Conservation (phyloP, 2,113 vertebrate species). For the Gopherus evgoodei region DNA sequence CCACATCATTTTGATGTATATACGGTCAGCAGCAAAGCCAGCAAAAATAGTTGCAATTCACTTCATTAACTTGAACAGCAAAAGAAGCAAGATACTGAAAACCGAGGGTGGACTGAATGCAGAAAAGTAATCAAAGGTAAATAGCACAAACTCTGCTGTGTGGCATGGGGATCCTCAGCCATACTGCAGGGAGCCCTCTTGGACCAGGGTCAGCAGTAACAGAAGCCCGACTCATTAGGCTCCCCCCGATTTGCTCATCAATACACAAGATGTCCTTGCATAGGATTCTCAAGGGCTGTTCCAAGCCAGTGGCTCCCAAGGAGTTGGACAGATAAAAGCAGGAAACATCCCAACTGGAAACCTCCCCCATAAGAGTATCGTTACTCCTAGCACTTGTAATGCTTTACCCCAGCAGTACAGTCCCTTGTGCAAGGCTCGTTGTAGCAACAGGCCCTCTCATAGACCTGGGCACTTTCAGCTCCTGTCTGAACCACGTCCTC, state of each 20-base stretch:
- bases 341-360: too few relatives aligned
- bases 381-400: too few relatives aligned
- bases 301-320: too few relatives aligned
- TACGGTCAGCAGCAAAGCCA: neutral
- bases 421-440: neutral
- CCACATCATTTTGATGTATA: neutral
- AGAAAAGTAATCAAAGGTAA: neutral
- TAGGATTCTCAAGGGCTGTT: too few relatives aligned
- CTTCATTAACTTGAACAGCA: neutral
- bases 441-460: neutral
- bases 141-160: neutral
- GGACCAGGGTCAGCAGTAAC: too few relatives aligned
- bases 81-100: neutral
- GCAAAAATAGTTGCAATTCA: neutral
- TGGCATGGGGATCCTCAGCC: too few relatives aligned
- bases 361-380: too few relatives aligned
- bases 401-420: neutral
- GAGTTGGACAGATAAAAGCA: too few relatives aligned
- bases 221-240: too few relatives aligned
- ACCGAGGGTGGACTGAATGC: neutral
- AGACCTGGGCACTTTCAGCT: neutral
- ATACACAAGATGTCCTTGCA: too few relatives aligned
- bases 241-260: too few relatives aligned
- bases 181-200: neutral
- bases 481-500: neutral